These are phyloP conservation scores for Chelon auratus DNA, from an alignment of 2,797 vertebrate genomes.

Conservation along the genomic window DNA sequence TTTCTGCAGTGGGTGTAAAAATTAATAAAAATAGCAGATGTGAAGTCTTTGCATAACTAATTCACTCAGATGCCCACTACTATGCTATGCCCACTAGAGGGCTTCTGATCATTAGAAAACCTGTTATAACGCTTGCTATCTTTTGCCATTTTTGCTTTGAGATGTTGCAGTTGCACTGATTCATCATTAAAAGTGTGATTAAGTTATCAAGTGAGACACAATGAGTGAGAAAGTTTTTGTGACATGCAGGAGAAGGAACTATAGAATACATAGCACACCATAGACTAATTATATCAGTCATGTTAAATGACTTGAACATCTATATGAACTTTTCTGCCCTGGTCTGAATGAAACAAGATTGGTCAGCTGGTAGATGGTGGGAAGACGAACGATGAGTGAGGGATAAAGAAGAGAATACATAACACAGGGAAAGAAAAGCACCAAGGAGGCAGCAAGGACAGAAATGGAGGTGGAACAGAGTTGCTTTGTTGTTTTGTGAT, in stretches of 20 bases:
- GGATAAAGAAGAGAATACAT: slow-evolving; percentile 16
- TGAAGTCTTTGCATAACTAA: background rate
- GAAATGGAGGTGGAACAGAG: slow-evolving; percentile 50
- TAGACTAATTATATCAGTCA: slow-evolving; percentile 11
- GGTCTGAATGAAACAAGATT: slow-evolving; percentile 6
- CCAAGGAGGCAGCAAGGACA: slow-evolving; percentile 10
- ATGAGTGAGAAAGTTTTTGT: background rate
- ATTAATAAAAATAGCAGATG: background rate
- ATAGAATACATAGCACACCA: background rate
- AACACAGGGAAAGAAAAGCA: slow-evolving; percentile 22
- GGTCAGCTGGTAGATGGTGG: slow-evolving; percentile 29
- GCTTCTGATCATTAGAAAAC: slow-evolving; percentile 1
- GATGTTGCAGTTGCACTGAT: background rate
- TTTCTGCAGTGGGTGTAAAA: background rate
- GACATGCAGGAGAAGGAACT: background rate
- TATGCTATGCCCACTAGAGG: slow-evolving; percentile 15
- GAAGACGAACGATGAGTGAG: slow-evolving; percentile 22
- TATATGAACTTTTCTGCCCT: slow-evolving; percentile 17
- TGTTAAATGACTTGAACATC: background rate
- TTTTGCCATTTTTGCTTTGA: background rate
- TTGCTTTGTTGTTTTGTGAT: slow-evolving; percentile 53
- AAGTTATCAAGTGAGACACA: background rate
- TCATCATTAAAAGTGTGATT: background rate
- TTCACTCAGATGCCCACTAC: background rate
- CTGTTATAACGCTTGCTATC: background rate